Percentiles rank a stretch among this genome's conserved stretches.
These are phyloP conservation scores for Momotus momota DNA, from an alignment of 2,797 vertebrate species.

Conservation along the genomic window DNA sequence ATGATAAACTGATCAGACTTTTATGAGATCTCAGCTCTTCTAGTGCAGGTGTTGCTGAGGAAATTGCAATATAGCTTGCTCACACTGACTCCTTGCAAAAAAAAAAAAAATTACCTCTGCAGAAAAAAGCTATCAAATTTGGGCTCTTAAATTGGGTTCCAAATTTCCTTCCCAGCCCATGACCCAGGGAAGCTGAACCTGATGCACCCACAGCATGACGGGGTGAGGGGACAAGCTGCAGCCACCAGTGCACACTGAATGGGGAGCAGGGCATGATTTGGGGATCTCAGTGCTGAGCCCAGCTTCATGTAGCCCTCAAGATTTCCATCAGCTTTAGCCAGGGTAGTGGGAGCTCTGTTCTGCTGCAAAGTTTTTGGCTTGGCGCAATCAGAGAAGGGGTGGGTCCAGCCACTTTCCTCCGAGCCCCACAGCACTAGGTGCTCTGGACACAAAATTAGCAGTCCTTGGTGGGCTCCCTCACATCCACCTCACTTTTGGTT, in stretches of 20 bases:
- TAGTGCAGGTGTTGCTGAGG: accelerated
- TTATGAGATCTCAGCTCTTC: background rate
- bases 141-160: background rate
- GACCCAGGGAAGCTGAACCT: background rate
- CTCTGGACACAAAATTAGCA: background rate
- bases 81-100: background rate
- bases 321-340: background rate
- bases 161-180: background rate
- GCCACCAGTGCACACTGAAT: background rate
- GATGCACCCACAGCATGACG: accelerated
- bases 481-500: background rate
- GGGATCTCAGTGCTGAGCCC: background rate
- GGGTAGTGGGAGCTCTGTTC: background rate
- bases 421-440: background rate
- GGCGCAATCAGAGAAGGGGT: background rate
- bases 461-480: background rate
- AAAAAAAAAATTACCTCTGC: background rate
- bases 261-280: accelerated
- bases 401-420: accelerated
- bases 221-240: accelerated
- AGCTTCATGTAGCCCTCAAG: background rate
- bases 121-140: background rate
- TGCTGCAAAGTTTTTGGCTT: background rate
- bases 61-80: background rate
- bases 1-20: background rate